These are phyloP conservation scores for Lasioglossum albipes DNA, from an alignment of 1,140 invertebrate species.

Conservation along the genomic window DNA sequence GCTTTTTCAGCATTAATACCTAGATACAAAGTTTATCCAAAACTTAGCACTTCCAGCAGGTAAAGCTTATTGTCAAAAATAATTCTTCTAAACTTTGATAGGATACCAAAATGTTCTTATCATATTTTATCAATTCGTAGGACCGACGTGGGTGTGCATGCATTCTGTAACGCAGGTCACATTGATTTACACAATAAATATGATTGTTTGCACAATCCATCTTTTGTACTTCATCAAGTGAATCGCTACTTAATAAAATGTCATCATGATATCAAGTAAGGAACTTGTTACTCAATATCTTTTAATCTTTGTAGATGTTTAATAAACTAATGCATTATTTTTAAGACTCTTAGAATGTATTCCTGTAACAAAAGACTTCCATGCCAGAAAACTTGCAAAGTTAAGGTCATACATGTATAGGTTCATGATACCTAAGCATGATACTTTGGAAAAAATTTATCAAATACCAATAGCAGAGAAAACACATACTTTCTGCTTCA, in stretches of 20 bases:
- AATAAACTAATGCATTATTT: conserved; percentile 16
- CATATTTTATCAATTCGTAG: conserved; percentile 75
- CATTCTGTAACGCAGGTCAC: conserved; percentile 83
- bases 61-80: conserved; percentile 63
- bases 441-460: conserved; percentile 18
- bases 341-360: conserved; percentile 81
- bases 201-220: conserved; percentile 77
- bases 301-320: not conserved
- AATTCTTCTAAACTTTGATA: conserved; percentile 20
- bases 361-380: conserved; percentile 82
- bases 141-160: conserved; percentile 88
- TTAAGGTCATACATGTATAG: conserved; percentile 86
- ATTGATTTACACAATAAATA: conserved; percentile 81
- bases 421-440: conserved; percentile 77
- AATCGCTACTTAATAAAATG: conserved; percentile 83
- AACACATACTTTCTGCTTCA: conserved; percentile 39
- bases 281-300: conserved; percentile 17
- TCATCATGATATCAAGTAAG: conserved; percentile 76
- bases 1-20: conserved; percentile 79
- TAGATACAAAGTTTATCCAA: conserved; percentile 75
- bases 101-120: conserved; percentile 8
- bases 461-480: conserved; percentile 68
- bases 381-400: conserved; percentile 81
- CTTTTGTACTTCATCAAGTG: conserved; percentile 75
- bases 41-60: conserved; percentile 84